Conservation (phyloP, 1,140 invertebrate genomes). For the Cecropterus lyciades region DNA sequence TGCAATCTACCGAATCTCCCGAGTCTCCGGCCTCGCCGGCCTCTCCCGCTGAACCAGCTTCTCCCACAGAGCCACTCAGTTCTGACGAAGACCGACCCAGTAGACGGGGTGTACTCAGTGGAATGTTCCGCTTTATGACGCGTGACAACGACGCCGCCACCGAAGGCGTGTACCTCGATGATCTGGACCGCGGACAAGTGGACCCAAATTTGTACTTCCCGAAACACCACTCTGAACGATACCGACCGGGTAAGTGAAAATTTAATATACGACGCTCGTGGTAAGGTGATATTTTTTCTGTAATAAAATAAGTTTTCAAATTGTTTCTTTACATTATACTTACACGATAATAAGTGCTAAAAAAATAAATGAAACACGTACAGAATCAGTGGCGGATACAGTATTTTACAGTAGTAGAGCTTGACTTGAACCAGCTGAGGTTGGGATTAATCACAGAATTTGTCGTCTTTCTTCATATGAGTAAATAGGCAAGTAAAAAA, state of each 20-base stretch:
- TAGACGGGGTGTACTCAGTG: conserved; percentile 88
- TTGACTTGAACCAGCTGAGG: too few species aligned
- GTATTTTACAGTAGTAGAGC: too few species aligned
- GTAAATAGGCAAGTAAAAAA: too few species aligned
- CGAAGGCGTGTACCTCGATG: conserved; percentile 97
- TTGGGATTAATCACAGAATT: too few species aligned
- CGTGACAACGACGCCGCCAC: conserved; percentile 85
- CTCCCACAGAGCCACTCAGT: conserved; percentile 70
- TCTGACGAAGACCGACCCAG: conserved; percentile 72
- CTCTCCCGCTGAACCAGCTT: conserved; percentile 55
- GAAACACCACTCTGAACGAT: conserved; percentile 70
- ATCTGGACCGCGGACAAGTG: conserved; percentile 94
- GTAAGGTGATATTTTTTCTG: too few species aligned
- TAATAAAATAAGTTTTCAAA: too few species aligned
- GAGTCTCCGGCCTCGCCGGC: conserved; percentile 53
- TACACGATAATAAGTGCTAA: too few species aligned
- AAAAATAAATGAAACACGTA: too few species aligned
- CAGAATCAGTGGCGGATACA: too few species aligned
- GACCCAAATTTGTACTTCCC: conserved; percentile 97
- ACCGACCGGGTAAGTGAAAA: conserved; percentile 58
- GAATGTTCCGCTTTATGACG: conserved; percentile 97
- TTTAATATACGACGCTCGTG: too few species aligned
- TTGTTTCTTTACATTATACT: too few species aligned
- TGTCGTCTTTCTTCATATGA: too few species aligned
- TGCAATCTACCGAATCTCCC: conserved; percentile 46